Evolutionary conservation across 2,888 invertebrate genomes (phyloP).

Genomic region (Alloplasta piceator): DNA sequence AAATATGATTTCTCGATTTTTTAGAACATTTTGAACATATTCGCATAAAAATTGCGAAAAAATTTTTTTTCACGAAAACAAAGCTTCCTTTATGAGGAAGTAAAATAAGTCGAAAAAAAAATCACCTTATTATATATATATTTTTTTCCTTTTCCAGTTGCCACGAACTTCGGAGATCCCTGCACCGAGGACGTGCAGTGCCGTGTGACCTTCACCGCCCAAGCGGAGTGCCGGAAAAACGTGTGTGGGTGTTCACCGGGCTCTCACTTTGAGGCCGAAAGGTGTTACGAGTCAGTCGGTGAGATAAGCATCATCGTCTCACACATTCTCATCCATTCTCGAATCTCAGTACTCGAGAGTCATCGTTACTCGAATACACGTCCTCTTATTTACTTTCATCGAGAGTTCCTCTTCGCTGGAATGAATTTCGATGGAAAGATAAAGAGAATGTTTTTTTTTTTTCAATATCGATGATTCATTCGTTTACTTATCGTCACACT

Average conservation of each 20-base stretch:
- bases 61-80: too few species aligned
- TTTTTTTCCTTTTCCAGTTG: slow-evolving; percentile 73
- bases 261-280: slow-evolving; percentile 78
- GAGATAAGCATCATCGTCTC: slow-evolving; percentile 52
- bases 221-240: slow-evolving; percentile 79
- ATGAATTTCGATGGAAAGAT: background rate
- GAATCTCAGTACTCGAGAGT: background rate
- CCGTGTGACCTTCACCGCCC: slow-evolving; percentile 78
- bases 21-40: too few species aligned
- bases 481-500: slow-evolving; percentile 16
- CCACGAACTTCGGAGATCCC: slow-evolving; percentile 76
- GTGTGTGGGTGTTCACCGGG: slow-evolving; percentile 79
- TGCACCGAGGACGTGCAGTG: slow-evolving; percentile 81
- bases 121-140: too few species aligned
- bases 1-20: too few species aligned
- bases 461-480: slow-evolving; percentile 33
- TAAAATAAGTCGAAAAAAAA: too few species aligned
- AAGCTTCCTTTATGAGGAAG: too few species aligned
- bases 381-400: background rate
- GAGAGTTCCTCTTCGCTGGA: background rate
- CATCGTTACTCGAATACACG: background rate
- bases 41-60: too few species aligned
- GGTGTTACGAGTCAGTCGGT: slow-evolving; percentile 82
- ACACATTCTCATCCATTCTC: background rate
- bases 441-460: slow-evolving; percentile 5